Base-by-base conservation (phyloP, 2,113 vertebrate species). In the Neogale vison region DNA sequence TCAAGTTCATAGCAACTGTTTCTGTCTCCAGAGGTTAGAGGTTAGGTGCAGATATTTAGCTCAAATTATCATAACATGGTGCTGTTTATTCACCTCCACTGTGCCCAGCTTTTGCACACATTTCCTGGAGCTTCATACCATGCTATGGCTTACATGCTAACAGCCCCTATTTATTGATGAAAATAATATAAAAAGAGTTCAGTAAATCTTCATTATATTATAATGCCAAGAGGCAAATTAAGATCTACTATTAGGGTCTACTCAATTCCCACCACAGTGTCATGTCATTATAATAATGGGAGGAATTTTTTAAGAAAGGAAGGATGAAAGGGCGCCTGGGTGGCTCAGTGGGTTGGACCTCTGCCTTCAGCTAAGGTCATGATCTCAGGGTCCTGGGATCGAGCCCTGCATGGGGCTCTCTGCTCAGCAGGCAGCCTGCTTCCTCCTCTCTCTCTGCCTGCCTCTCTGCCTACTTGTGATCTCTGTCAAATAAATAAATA, bases 1-100 rank as follows among this genome's bases (percentile, higher is more conserved):
- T 96, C 42, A 69, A 88, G 74, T 86, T 94, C 93, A 97, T 86
- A 77, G 85, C 81, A 90, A 93, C n/a, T 69, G n/a, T 93, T 96
- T 90, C 69, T 89, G 36, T 80, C 94, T 90, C 47, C 6, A 71
- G 57, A 88, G 59, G 47, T 96, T 59, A 95, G 36, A 96, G 83
- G 87, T 95, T 83, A 96, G 57, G 69, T 69, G 63, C 67, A 97
- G 36, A 52, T 80, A 92, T 55, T 92, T 96, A 95, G 36, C 63
- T 87, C 57, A 61, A 88, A 93, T 97, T 52, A 93, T 57, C 86
- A 57, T 76, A 89, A 84, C 57, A 80, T 12, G 31, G 36, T 52
- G 23, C 21, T 2, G 0, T 39, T 93, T 86, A 85, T 55, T 93
- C 45, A 57, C 18, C 6, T 89, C 45, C 47, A 87, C 29, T 92